Conservation (phyloP, 2,113 vertebrate genomes). For the Felis chaus region DNA sequence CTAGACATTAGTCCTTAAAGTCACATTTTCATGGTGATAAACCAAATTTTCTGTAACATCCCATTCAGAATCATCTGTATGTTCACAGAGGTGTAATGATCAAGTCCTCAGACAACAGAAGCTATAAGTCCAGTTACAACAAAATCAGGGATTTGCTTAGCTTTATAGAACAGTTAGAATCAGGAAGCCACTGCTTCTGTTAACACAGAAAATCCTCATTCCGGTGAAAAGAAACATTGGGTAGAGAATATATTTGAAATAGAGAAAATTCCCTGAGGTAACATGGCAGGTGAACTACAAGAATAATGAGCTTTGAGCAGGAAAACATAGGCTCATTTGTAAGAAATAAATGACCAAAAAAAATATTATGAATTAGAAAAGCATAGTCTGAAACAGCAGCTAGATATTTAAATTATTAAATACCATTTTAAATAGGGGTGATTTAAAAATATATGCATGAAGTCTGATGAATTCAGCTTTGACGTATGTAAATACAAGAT, state of each 20-base stretch:
- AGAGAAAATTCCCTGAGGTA: neutral
- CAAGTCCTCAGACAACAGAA: constrained; percentile 61
- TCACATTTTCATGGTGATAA: constrained; percentile 41
- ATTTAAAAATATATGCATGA: neutral
- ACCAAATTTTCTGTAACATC: constrained; percentile 60
- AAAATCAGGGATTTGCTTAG: constrained; percentile 35
- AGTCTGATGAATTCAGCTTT: neutral
- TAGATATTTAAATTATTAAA: neutral
- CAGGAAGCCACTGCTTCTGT: neutral
- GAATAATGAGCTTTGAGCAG: neutral
- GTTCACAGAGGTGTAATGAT: neutral
- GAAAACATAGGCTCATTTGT: neutral
- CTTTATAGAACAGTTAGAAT: neutral
- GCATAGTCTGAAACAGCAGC: neutral
- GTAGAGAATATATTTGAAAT: neutral
- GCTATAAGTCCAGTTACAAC: constrained; percentile 37
- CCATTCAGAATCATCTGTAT: constrained; percentile 61
- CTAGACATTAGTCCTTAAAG: constrained; percentile 57
- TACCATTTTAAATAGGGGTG: neutral
- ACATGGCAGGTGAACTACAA: neutral
- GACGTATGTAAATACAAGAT: neutral
- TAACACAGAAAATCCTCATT: neutral
- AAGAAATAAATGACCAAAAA: neutral
- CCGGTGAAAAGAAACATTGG: neutral
- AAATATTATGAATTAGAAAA: neutral